Percentiles rank a stretch among this genome's conserved stretches.
Conservation (phyloP, 2,888 invertebrate species). For the Folsomia candida region DNA sequence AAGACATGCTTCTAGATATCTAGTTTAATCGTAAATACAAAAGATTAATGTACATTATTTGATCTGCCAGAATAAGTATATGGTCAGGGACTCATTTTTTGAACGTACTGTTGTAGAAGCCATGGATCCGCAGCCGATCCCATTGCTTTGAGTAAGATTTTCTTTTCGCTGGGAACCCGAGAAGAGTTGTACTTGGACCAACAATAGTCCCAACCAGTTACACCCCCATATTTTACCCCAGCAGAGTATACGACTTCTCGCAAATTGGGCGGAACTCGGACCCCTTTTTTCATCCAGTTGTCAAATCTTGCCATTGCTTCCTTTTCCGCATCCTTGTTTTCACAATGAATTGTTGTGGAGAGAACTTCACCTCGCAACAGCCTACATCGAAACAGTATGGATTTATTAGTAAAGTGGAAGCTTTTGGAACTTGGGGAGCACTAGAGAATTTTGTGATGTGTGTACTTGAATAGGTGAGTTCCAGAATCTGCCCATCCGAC, state of each 20-base stretch:
- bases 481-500: constrained; percentile 67
- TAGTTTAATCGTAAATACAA: constrained; percentile 51
- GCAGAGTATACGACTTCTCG: constrained; percentile 67
- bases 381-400: constrained; percentile 56
- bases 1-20: constrained; percentile 71
- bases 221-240: constrained; percentile 67
- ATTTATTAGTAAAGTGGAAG: too few relatives aligned
- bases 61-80: neutral
- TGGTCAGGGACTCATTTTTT: neutral
- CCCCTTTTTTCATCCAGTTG: constrained; percentile 67
- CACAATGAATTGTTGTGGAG: constrained; percentile 70
- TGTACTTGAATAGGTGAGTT: constrained; percentile 64
- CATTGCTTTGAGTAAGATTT: constrained; percentile 68
- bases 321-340: constrained; percentile 67
- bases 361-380: constrained; percentile 70
- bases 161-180: constrained; percentile 68
- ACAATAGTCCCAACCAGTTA: constrained; percentile 72
- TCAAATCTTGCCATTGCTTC: constrained; percentile 69
- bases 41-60: neutral
- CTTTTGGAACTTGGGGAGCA: too few relatives aligned
- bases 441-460: too few relatives aligned
- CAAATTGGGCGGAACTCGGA: constrained; percentile 69
- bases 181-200: constrained; percentile 70
- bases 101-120: constrained; percentile 69
- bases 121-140: constrained; percentile 73